Evolutionary conservation across 2,797 vertebrate species (phyloP), one percentile per base, ranked within the genome.

Genomic region (Todus mexicanus): DNA sequence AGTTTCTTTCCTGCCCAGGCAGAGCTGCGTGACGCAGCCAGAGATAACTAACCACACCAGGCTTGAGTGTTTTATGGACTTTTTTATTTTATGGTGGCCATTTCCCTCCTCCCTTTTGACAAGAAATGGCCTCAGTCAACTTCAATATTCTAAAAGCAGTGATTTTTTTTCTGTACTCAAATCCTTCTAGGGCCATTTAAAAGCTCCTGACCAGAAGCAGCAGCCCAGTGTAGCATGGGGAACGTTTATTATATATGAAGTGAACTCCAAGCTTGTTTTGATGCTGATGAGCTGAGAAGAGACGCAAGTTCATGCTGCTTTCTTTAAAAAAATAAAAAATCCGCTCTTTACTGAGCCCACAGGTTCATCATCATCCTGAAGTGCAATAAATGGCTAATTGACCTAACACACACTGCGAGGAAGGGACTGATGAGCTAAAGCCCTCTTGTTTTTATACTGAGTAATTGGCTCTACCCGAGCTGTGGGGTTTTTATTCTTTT

Each of bases 301-400:
- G 80, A 81, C 72, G 18, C 3, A 12, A 21, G 37, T 51, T 91
- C 33, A 7, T 4, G 12, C 48, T 68, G 33, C 48, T 65, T 61
- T 22, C 45, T 72, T 60, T 3, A 11, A 65, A 63, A 25, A 72
- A n/a, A 33, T 20, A 33, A 45, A 25, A 25, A 9, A 29, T 21
- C 17, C 4, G 9, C 33, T 29, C 35, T 57, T 63, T 40, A 10
- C 50, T 35, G 79, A 87, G 87, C 59, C 76, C 76, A 29, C 59
- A 86, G 92, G 48, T 78, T 69, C 70, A n/a, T 35, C 13, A 9
- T 84, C 74, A 69, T 42, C 74, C 83, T 75, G 47, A 75, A 86
- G 73, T 66, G 94, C 73, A 84, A 27, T 69, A 75, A 95, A 50
- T 88, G 91, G 66, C 82, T 96, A 91, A 94, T 78, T 81, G 90